Evolutionary conservation across 2,888 invertebrate species (phyloP), one percentile per base, ranked within the genome.

Genomic region (Neuroscelio doddi): DNA sequence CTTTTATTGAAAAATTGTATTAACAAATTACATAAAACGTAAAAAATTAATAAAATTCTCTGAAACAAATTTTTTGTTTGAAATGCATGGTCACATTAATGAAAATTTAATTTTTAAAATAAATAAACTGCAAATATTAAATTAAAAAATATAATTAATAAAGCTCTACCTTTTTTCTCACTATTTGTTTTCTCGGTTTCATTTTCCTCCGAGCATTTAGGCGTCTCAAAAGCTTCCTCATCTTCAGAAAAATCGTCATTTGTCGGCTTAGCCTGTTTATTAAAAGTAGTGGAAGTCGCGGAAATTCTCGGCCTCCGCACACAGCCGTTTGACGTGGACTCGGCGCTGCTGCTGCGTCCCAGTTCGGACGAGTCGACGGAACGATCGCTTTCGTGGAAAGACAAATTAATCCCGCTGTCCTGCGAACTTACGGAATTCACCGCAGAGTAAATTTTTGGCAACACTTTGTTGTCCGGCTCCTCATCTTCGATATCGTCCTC

Each of bases 341-440:
- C 84, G 1, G 81, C 80, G 49, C 83, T 82, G 58, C 81, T 83
- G 62, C 82, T 81, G 1, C 81, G 75, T 36, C 74, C 64, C 9
- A 71, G 34, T 24, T 78, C 78, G 0, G 72, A 50, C 0, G 78
- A 77, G 14, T 83, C 82, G 0, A 74, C 68, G 1, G 82, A 88
- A n/a, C 88, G 86, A 56, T 92, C 91, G 8, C 88, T 88, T 71
- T 92, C 92, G 44, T 90, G 89, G 81, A 91, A 92, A 8, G 90
- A 89, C 84, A 92, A 86, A 78, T 92, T 92, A 55, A 93, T 92
- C 0, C 92, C 92, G 73, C 92, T 92, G 79, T 93, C 93, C 80
- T 92, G 92, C 3, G 92, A 92, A 75, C 92, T 92, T 47, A 91
- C 88, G 51, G 91, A 90, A 59, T 90, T 89, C 46, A 91, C 90